Percentiles rank a stretch among this genome's conserved stretches.
phyloP scores from a whole-genome alignment of 1,140 invertebrate species.

The Drosophila saltans region DNA sequence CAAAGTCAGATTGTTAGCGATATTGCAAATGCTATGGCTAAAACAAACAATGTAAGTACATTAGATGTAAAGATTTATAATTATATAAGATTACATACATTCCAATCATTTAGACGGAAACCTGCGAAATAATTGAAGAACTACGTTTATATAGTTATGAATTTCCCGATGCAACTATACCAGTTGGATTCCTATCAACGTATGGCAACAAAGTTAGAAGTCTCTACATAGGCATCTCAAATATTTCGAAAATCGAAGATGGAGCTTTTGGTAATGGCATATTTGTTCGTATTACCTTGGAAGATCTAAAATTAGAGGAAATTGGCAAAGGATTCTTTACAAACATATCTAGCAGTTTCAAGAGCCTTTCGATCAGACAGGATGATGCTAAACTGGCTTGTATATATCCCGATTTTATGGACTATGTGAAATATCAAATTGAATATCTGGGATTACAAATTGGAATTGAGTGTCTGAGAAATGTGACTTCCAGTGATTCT shows the following conservation, averaged over 20 bases:
- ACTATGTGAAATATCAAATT: conserved; percentile 56
- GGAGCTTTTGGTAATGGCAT: conserved; percentile 57
- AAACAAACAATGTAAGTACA: conserved; percentile 22
- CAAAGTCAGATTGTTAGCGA: conserved; percentile 31
- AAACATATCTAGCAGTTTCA: conserved; percentile 31
- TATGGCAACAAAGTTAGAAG: conserved; percentile 33
- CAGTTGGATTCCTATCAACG: conserved; percentile 46
- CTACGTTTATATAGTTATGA: conserved; percentile 53
- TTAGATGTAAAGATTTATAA: background rate
- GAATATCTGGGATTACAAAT: conserved; percentile 38
- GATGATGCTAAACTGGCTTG: conserved; percentile 31
- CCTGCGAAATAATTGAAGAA: conserved; percentile 38
- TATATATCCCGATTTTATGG: conserved; percentile 46
- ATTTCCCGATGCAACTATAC: conserved; percentile 40
- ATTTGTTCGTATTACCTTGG: conserved; percentile 43
- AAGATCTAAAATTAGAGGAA: conserved; percentile 43
- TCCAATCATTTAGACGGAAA: background rate
- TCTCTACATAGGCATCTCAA: conserved; percentile 52
- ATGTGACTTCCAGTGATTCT: conserved; percentile 56
- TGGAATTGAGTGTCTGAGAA: conserved; percentile 42
- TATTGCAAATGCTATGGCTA: conserved; percentile 22
- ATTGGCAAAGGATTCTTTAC: conserved; percentile 46
- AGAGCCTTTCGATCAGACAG: conserved; percentile 41
- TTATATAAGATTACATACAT: background rate
- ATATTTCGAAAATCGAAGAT: conserved; percentile 36